Percentiles rank a stretch among this genome's conserved stretches.
Evolutionary conservation across 2,113 vertebrate species (phyloP).

Genomic region (Hypocryptadius cinnamomeus): DNA sequence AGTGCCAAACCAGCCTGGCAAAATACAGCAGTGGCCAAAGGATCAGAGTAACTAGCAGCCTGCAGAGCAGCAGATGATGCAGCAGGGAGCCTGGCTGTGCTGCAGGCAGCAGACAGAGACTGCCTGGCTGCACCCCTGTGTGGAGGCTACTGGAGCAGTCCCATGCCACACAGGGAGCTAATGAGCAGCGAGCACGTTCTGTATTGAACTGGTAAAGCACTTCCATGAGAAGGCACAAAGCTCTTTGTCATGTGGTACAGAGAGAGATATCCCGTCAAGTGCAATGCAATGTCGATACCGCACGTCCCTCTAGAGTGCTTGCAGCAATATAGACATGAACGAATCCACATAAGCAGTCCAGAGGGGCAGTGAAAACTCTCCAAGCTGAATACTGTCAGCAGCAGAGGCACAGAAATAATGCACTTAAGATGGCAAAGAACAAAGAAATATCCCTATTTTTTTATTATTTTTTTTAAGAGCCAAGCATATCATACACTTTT

Average conservation of each 20-base stretch:
- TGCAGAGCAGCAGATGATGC: neutral
- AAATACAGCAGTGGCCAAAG: neutral
- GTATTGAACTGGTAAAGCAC: neutral
- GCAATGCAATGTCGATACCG: neutral
- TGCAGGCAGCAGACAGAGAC: neutral
- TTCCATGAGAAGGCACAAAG: neutral
- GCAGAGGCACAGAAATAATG: neutral
- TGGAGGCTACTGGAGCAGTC: neutral
- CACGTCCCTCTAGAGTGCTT: neutral
- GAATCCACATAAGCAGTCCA: neutral
- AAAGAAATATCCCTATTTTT: neutral
- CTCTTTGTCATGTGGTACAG: neutral
- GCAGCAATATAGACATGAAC: neutral
- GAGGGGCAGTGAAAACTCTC: neutral
- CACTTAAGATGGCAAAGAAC: neutral
- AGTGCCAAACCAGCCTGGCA: neutral
- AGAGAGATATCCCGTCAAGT: neutral
- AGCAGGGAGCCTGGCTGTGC: neutral
- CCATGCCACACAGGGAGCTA: neutral
- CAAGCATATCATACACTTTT: neutral
- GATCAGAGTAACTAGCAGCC: neutral
- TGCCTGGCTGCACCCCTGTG: neutral
- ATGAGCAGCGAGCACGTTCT: accelerated
- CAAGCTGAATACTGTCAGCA: neutral
- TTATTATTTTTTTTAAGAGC: neutral